Evolutionary conservation across 2,113 vertebrate genomes (phyloP).

Genomic region (Melanotaenia duboulayi): DNA sequence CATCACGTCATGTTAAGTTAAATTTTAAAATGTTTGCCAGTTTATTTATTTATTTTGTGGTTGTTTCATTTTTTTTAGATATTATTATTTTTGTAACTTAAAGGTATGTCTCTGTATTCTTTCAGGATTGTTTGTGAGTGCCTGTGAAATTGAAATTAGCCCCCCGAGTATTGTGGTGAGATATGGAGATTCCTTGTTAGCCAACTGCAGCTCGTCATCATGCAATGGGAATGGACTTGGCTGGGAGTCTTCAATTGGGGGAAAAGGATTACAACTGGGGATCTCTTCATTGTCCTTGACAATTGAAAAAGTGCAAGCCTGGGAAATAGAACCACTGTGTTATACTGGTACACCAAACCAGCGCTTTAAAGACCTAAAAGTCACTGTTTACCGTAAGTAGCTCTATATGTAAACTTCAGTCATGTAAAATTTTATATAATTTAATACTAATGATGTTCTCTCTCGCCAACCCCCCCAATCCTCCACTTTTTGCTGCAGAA

Average conservation of each 20-base stretch:
- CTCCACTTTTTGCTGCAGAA: conserved; percentile 50
- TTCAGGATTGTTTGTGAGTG: conserved; percentile 24
- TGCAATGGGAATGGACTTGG: conserved; percentile 13
- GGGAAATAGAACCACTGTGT: not conserved
- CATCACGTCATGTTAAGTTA: too few relatives aligned
- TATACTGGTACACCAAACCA: not conserved
- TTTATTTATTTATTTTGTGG: too few relatives aligned
- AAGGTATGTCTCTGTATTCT: conserved; percentile 1
- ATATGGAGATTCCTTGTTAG: conserved; percentile 33
- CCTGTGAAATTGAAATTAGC: conserved; percentile 12
- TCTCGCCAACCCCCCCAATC: not conserved
- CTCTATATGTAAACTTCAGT: not conserved
- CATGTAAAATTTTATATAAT: not conserved
- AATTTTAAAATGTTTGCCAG: too few relatives aligned
- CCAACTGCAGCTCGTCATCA: conserved; percentile 49
- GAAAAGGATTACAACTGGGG: rapidly evolving
- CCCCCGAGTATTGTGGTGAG: conserved; percentile 34
- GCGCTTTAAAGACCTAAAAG: rapidly evolving
- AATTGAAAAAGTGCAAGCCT: not conserved
- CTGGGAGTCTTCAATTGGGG: conserved; percentile 47
- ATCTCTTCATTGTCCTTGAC: not conserved
- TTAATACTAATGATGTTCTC: not conserved
- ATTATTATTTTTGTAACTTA: too few relatives aligned
- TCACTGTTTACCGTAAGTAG: conserved; percentile 75
- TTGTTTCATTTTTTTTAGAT: too few relatives aligned